Evolutionary conservation across 2,113 vertebrate species (phyloP), one percentile per base, ranked within the genome.

Genomic region (Petaurus breviceps): DNA sequence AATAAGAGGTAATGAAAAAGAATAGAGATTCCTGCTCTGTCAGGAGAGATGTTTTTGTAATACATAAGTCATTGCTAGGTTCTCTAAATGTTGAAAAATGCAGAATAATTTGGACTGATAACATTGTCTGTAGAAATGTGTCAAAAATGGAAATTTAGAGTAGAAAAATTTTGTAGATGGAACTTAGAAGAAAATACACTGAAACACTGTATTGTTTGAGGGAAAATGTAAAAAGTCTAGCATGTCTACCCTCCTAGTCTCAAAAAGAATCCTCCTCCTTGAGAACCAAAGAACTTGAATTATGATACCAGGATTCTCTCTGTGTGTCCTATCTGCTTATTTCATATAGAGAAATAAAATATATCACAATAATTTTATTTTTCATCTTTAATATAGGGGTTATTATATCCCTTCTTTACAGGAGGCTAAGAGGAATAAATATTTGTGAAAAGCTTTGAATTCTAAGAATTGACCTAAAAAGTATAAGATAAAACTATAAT

Each of bases 1-100:
- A 11, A 31, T 31, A 37, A 68, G 28, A 68, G 31, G 11, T 68
- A 68, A 68, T 68, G 12, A 68, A 68, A 37, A 37, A 68, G 28
- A 11, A 37, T 68, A 28, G 57, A 68, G 11, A 68, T 68, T 3
- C 28, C 28, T 37, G 57, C 57, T 68, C 31, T 68, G 3, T 2
- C 3, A 61, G 31, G 31, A 37, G 28, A 68, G 31, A 94, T 6
- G 37, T 96, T 53, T 91, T 2, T 94, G 5, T 57, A 43, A 31
- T 84, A 61, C 92, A 91, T 26, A 90, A 49, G 92, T 94, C 57
- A 93, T 61, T 92, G 51, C 31, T 31, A 92, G 28, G 3, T 91
- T 96, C 50, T 90, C 43, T 92, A 95, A 95, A 89, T 19, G 53
- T 25, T 90, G 94, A 53, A 92, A 93, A 92, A 23, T 94, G 43